A percentile compares a stretch with the other conserved stretches of the same genome.
phyloP scores from a whole-genome alignment of 2,888 invertebrate genomes.

The Podotricha telesiphe region DNA sequence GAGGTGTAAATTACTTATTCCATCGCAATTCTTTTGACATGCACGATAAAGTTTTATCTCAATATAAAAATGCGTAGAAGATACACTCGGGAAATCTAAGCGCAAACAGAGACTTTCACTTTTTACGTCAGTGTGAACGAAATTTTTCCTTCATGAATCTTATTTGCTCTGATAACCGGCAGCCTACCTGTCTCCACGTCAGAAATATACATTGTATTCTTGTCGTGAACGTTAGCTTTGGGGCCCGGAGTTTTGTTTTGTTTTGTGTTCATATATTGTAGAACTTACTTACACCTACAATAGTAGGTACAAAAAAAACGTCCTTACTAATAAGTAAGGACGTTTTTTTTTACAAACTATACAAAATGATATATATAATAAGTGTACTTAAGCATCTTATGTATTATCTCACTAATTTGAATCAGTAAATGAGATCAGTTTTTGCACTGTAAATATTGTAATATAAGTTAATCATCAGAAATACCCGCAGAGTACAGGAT shows the following conservation, averaged over 20 bases:
- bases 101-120: conserved; percentile 6
- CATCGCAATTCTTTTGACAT: neutral
- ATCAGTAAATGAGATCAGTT: too few relatives aligned
- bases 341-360: too few relatives aligned
- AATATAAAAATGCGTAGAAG: neutral
- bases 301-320: too few relatives aligned
- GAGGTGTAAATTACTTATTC: neutral
- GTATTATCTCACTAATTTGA: too few relatives aligned
- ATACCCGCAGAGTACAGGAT: too few relatives aligned
- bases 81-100: neutral
- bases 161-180: conserved; percentile 12
- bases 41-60: neutral
- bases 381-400: too few relatives aligned
- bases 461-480: too few relatives aligned
- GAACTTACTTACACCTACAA: too few relatives aligned
- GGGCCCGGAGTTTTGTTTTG: neutral
- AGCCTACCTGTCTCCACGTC: conserved; percentile 6
- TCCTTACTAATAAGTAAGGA: too few relatives aligned
- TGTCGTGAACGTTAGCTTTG: neutral
- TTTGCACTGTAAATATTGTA: too few relatives aligned
- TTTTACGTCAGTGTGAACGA: neutral
- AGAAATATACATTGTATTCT: neutral
- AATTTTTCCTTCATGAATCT: conserved; percentile 4
- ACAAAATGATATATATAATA: too few relatives aligned
- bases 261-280: too few relatives aligned